phyloP scores from a whole-genome alignment of 2,888 invertebrate species.

The Rhagonycha lutea region DNA sequence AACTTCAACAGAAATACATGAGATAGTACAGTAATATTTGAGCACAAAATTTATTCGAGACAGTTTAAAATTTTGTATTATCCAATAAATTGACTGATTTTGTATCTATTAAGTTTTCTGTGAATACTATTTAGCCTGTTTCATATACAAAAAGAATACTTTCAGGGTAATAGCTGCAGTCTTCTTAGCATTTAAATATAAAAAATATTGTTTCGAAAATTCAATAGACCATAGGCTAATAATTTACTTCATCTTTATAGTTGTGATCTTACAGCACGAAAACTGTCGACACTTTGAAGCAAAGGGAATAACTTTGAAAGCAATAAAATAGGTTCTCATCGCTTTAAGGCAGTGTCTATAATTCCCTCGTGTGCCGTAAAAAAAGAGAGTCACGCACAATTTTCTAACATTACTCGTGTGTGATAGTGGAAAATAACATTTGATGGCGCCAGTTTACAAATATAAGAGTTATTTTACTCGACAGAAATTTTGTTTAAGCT shows the following conservation, averaged over 20 bases:
- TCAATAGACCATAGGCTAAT: conserved; percentile 22
- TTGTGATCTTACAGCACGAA: conserved; percentile 37
- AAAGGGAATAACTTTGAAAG: conserved; percentile 38
- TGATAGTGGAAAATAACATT: conserved; percentile 28
- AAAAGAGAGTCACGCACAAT: conserved; percentile 41
- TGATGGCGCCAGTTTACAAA: conserved; percentile 32
- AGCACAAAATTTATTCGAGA: not conserved
- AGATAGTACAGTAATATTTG: not conserved
- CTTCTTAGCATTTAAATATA: not conserved
- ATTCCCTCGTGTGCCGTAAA: conserved; percentile 43
- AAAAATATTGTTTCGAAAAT: conserved; percentile 20
- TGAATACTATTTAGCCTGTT: too few relatives aligned
- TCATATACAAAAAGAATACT: not conserved
- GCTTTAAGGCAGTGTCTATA: conserved; percentile 41
- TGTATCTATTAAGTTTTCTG: too few relatives aligned
- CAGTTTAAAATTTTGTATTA: not conserved
- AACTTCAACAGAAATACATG: not conserved
- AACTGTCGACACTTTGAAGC: conserved; percentile 37
- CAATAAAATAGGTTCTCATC: conserved; percentile 39
- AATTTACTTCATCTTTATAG: conserved; percentile 25
- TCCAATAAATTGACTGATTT: too few relatives aligned
- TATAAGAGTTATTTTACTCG: conserved; percentile 18
- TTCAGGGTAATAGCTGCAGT: not conserved
- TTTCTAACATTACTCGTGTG: conserved; percentile 40
- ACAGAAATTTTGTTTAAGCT: not conserved